Evolutionary conservation across 2,113 vertebrate genomes (phyloP).

Genomic region (Opisthocomus hoazin): DNA sequence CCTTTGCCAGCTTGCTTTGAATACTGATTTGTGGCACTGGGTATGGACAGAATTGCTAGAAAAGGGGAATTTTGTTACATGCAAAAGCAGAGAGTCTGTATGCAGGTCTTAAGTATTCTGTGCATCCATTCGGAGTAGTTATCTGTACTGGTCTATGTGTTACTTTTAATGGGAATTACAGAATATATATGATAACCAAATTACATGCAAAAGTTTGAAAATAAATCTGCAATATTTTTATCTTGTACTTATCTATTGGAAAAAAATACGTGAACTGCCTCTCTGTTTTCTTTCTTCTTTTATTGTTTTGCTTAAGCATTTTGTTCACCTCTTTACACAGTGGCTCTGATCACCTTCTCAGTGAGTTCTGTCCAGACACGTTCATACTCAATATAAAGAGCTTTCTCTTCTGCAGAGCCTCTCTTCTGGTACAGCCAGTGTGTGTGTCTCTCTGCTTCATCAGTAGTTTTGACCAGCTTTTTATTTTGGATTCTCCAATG

Average conservation of each 20-base stretch:
- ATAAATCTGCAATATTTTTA: neutral
- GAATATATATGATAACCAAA: neutral
- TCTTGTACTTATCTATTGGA: neutral
- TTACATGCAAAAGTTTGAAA: neutral
- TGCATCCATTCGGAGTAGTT: neutral
- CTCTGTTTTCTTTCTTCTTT: neutral
- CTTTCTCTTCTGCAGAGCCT: neutral
- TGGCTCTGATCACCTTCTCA: neutral
- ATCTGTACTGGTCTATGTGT: neutral
- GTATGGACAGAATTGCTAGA: neutral
- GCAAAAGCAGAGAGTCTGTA: neutral
- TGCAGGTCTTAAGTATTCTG: neutral
- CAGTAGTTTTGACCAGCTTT: neutral
- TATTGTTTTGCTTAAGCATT: neutral
- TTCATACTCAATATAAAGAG: neutral
- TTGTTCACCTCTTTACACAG: neutral
- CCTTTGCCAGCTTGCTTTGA: neutral
- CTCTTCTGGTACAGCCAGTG: neutral
- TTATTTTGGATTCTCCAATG: neutral
- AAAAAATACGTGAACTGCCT: neutral
- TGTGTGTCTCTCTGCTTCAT: neutral
- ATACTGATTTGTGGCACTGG: neutral
- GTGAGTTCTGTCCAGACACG: neutral
- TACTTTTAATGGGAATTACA: neutral
- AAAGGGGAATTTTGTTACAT: neutral